Base-by-base conservation (phyloP, 2,888 invertebrate genomes). In the Pimpla rufipes region DNA sequence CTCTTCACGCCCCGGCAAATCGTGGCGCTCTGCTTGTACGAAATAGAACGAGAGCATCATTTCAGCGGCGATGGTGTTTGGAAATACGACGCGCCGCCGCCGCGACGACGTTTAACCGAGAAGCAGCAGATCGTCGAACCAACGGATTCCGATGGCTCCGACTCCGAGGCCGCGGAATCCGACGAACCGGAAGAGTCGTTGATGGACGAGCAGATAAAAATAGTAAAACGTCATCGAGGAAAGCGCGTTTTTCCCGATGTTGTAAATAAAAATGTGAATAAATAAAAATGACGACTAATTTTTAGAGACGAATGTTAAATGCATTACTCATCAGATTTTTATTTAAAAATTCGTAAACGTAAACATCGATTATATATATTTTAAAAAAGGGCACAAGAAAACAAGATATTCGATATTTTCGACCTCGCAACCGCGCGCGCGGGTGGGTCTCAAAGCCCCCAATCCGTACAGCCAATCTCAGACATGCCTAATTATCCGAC, bases 1-100 rank as follows among this genome's bases (percentile, higher is more conserved):
- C 11, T 13, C 1, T 37, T 86, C 47, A 88, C 88, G 70, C 85
- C 89, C 59, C 90, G 92, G 16, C 95, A 96, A 84, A 93, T 95
- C 67, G 92, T 97, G 18, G 95, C 96, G 67, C 92, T 97, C 40
- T 94, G 95, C 71, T 89, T 97, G 59, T 97, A 97, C 90, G 94
- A 95, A 77, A 95, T 97, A 23, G 97, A 97, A 92, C 95, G 94
- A 87, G 95, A 95, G 87, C 95, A 95, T 91, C 96, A 97, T 91
- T 97, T 97, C 89, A 96, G 95, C 13, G 97, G 97, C 0, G 96
- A 97, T 89, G 97, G 96, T 0, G 94, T 97, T 52, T 97, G 96
- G 96, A 76, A 70, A 16, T 18, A 79, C n/a, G 68, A 64, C 45
- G 7, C 74, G 16, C 0, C 4, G 6, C 16, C 35, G 11, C 16